Conservation (phyloP, 2,113 vertebrate genomes). For the Heterotilapia buettikoferi region DNA sequence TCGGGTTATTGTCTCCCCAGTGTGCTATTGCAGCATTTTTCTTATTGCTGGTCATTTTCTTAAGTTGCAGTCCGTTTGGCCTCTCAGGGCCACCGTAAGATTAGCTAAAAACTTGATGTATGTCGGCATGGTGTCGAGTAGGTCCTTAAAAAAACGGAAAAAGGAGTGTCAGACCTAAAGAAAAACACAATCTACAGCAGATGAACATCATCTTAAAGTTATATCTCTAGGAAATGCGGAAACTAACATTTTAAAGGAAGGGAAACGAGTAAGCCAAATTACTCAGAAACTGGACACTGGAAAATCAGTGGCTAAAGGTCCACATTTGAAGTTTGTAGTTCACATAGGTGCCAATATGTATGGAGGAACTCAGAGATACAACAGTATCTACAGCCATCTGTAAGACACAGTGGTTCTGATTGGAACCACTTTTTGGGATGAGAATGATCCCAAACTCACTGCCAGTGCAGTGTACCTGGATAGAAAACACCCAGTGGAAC, state of each 20-base stretch:
- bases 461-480: background rate
- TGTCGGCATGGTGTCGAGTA: rapidly evolving
- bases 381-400: background rate
- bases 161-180: background rate
- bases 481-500: background rate
- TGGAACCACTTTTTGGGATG: background rate
- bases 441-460: background rate
- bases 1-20: background rate
- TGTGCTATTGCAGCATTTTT: background rate
- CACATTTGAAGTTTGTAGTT: background rate
- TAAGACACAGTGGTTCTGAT: background rate
- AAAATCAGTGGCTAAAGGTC: background rate
- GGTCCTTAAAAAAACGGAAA: rapidly evolving
- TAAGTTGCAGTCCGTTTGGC: background rate
- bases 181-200: background rate
- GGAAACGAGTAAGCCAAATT: background rate
- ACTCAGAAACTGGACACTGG: background rate
- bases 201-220: background rate
- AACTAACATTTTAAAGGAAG: background rate
- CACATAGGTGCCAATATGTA: background rate
- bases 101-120: background rate
- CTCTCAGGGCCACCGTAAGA: background rate
- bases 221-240: background rate
- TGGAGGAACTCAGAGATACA: background rate
- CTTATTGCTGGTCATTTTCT: background rate